Evolutionary conservation across 2,797 vertebrate species (phyloP), one percentile per base, ranked within the genome.

Genomic region (Sebastes hubbsi): DNA sequence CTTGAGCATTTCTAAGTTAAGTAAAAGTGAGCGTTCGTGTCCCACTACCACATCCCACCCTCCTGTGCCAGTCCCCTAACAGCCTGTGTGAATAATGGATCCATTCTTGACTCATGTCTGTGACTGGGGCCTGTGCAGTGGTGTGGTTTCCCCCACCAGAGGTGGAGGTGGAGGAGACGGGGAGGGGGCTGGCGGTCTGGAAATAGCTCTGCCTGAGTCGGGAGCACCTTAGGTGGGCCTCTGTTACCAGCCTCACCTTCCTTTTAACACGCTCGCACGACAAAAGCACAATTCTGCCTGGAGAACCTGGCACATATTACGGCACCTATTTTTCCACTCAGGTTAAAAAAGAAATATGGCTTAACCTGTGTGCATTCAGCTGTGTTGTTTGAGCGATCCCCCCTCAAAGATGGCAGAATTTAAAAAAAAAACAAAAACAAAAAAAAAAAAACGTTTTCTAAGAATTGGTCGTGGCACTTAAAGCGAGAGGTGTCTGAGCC

Each of bases 61-160:
- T 75, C 12, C 62, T 89, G 86, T 84, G 82, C 87, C 84, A 79
- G 87, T 90, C 87, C 86, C 88, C 75, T 78, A 82, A 89, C 81
- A 89, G 87, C 81, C 80, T 65, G 68, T 88, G 91, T 92, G 93
- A 95, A 96, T 95, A 95, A 95, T 95, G 91, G 89, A 95, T 94
- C 93, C 94, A 91, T 95, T 95, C 94, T 95, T 93, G 79, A 94
- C 85, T 91, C 88, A 67, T 87, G 90, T 93, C 83, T 93, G 84
- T 89, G 90, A 89, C 89, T 78, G 76, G 80, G 78, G 88, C 71
- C 78, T 84, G 87, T 84, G 84, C 88, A 89, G 84, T 82, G 70
- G 87, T 88, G 84, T 88, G 90, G 89, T 92, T 94, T 92, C 87
- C 90, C 85, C 82, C 42, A 82, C 84, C 85, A 88, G 88, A 93